Conservation (phyloP, 2,888 invertebrate genomes). For the Nemurella pictetii region DNA sequence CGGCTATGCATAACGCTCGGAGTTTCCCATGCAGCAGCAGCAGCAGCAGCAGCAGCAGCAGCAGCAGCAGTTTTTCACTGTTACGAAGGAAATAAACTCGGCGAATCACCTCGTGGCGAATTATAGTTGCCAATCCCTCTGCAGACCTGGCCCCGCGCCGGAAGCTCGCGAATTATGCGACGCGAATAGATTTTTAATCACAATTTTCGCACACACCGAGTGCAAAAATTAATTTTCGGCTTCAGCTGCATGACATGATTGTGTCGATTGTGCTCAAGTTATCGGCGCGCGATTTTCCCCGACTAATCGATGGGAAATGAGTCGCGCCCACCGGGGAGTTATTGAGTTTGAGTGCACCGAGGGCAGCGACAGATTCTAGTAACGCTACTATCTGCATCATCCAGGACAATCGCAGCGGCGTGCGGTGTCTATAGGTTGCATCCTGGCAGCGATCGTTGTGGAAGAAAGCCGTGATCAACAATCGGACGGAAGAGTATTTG, state of each 20-base stretch:
- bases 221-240: not conserved
- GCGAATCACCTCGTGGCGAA: not conserved
- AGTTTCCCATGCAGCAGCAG: not conserved
- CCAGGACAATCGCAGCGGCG: not conserved
- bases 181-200: not conserved
- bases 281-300: not conserved
- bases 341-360: not conserved
- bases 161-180: not conserved
- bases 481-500: too few relatives aligned
- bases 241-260: not conserved
- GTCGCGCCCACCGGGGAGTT: not conserved
- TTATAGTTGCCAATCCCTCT: not conserved
- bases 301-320: not conserved
- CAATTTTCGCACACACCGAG: not conserved
- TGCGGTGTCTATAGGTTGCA: too few relatives aligned
- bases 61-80: too few relatives aligned
- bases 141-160: not conserved
- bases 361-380: not conserved
- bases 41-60: too few relatives aligned
- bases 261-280: not conserved
- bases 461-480: too few relatives aligned
- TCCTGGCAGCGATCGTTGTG: too few relatives aligned
- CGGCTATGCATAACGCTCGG: not conserved
- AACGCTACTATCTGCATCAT: not conserved
- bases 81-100: not conserved